Percentiles rank a stretch among this genome's conserved stretches.
Evolutionary conservation across 2,888 invertebrate species (phyloP).

Genomic region (Athalia cordata): DNA sequence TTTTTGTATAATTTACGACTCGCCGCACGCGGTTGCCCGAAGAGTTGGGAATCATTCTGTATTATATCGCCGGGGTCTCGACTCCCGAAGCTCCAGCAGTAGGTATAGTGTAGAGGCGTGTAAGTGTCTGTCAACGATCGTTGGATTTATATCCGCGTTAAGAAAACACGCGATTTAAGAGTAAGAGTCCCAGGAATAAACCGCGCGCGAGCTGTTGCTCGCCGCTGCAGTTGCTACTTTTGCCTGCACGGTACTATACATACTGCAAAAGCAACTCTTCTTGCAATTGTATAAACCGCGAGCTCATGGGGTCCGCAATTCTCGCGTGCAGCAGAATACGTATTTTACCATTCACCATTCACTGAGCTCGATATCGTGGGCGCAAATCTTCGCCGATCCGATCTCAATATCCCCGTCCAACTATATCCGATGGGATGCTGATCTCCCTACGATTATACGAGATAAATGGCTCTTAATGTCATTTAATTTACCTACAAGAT

Average conservation of each 20-base stretch:
- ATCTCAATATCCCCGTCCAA: constrained; percentile 19
- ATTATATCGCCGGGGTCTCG: not conserved
- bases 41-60: constrained; percentile 37
- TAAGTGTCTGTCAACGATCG: constrained; percentile 43
- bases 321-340: too few relatives aligned
- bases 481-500: constrained; percentile 22
- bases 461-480: constrained; percentile 34
- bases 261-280: too few relatives aligned
- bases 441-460: constrained; percentile 14
- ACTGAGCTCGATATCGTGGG: constrained; percentile 24
- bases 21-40: not conserved
- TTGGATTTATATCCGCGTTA: constrained; percentile 38
- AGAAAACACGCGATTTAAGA: constrained; percentile 44
- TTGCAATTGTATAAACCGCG: too few relatives aligned
- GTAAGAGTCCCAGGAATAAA: constrained; percentile 43
- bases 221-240: constrained; percentile 1
- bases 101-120: constrained; percentile 28
- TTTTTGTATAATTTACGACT: constrained; percentile 16
- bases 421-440: not conserved
- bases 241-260: not conserved
- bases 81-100: too few relatives aligned
- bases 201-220: not conserved
- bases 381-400: constrained; percentile 16
- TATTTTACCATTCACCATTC: too few relatives aligned
- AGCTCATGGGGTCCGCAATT: too few relatives aligned